Conservation (phyloP, 2,797 vertebrate genomes). For the Myotis findleyi region DNA sequence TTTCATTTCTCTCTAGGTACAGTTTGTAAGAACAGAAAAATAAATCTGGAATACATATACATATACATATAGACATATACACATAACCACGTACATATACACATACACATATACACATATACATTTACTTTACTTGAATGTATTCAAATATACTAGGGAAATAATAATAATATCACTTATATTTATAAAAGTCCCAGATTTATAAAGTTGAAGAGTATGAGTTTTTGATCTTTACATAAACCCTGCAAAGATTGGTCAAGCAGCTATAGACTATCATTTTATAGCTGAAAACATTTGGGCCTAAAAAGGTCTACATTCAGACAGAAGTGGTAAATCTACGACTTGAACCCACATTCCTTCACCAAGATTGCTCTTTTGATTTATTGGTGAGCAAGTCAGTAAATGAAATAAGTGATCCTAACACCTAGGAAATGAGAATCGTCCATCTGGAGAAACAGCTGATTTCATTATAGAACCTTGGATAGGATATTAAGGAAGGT, state of each 20-base stretch:
- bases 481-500: not conserved
- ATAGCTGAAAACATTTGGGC: not conserved
- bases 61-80: not conserved
- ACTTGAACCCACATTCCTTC: not conserved
- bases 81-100: not conserved
- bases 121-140: not conserved
- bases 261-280: not conserved
- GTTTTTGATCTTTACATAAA: not conserved
- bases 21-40: slow-evolving; percentile 30
- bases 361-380: not conserved
- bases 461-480: not conserved
- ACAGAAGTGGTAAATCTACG: not conserved
- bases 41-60: not conserved
- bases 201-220: not conserved
- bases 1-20: not conserved
- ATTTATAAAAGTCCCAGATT: not conserved
- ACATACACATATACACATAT: not conserved
- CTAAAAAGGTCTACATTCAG: not conserved
- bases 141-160: not conserved
- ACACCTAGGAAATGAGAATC: not conserved
- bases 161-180: not conserved
- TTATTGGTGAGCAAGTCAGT: not conserved
- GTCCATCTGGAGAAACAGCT: not conserved
- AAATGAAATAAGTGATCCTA: not conserved
- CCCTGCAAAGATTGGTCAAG: not conserved